Evolutionary conservation across 2,888 invertebrate species (phyloP).

Genomic region (Cryptophagus acutangulus): DNA sequence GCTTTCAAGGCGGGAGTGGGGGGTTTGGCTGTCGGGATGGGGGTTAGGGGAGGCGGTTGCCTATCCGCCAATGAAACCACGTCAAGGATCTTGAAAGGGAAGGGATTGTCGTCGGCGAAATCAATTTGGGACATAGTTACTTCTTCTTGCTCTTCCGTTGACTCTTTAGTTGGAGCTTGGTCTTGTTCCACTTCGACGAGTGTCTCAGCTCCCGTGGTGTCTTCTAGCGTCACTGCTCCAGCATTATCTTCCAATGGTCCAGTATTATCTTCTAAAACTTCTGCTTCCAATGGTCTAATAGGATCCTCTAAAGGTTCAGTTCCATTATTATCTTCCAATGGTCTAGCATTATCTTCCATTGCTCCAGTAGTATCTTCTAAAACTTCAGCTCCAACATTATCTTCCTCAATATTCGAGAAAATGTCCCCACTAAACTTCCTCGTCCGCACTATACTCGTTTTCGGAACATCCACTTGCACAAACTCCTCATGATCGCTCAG

Average conservation of each 20-base stretch:
- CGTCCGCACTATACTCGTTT: slow-evolving; percentile 35
- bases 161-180: slow-evolving; percentile 1
- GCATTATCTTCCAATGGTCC: background rate
- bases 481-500: slow-evolving; percentile 21
- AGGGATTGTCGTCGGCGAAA: slow-evolving; percentile 39
- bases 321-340: slow-evolving; percentile 20
- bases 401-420: slow-evolving; percentile 40
- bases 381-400: no score
- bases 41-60: slow-evolving; percentile 19
- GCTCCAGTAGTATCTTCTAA: no score
- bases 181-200: slow-evolving; percentile 2
- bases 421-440: slow-evolving; percentile 50
- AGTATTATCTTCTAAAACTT: slow-evolving; percentile 6
- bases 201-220: slow-evolving; percentile 6
- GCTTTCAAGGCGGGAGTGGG: slow-evolving; percentile 5
- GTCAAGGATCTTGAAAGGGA: slow-evolving; percentile 47
- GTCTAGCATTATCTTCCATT: slow-evolving; percentile 15
- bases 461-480: background rate
- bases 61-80: slow-evolving; percentile 36
- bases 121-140: slow-evolving; percentile 19
- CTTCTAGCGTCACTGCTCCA: background rate
- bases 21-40: slow-evolving; percentile 13
- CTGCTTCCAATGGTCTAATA: background rate
- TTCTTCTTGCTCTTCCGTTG: slow-evolving; percentile 6
- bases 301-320: background rate